Evolutionary conservation across 2,797 vertebrate genomes (phyloP).

Genomic region (Taenioides sp.): DNA sequence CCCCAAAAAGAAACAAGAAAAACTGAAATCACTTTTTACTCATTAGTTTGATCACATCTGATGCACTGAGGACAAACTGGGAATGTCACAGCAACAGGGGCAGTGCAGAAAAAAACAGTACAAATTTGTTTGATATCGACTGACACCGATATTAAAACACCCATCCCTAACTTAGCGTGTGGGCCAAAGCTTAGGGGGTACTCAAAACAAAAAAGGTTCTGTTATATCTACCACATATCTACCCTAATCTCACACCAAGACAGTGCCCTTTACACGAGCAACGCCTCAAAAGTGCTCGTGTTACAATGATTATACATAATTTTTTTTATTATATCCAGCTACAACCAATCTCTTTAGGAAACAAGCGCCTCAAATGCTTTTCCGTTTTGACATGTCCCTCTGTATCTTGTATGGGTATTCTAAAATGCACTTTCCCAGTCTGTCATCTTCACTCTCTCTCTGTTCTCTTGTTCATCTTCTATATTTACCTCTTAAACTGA

Average conservation of each 20-base stretch:
- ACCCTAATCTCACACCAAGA: slow-evolving; percentile 8
- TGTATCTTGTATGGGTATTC: slow-evolving; percentile 19
- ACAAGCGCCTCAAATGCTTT: neutral
- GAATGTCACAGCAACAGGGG: no score
- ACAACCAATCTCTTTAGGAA: neutral
- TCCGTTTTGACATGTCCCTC: slow-evolving; percentile 14
- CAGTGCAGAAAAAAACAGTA: no score
- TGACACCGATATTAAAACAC: no score
- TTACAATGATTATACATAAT: neutral
- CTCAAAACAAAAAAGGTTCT: no score
- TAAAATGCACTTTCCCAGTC: slow-evolving; percentile 31
- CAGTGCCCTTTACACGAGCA: slow-evolving; percentile 21
- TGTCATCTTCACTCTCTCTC: slow-evolving; percentile 39
- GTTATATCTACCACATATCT: neutral
- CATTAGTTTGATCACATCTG: no score
- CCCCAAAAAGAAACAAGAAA: no score
- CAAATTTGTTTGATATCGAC: no score
- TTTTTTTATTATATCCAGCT: neutral
- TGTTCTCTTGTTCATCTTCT: slow-evolving; percentile 62
- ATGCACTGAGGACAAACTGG: no score
- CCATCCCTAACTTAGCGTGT: no score
- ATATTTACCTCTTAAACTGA: slow-evolving; percentile 48
- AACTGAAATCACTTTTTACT: no score
- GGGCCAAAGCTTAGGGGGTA: no score
- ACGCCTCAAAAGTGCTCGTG: neutral